These are phyloP conservation scores for Micromys minutus DNA, from an alignment of 2,113 vertebrate species.

Conservation along the genomic window DNA sequence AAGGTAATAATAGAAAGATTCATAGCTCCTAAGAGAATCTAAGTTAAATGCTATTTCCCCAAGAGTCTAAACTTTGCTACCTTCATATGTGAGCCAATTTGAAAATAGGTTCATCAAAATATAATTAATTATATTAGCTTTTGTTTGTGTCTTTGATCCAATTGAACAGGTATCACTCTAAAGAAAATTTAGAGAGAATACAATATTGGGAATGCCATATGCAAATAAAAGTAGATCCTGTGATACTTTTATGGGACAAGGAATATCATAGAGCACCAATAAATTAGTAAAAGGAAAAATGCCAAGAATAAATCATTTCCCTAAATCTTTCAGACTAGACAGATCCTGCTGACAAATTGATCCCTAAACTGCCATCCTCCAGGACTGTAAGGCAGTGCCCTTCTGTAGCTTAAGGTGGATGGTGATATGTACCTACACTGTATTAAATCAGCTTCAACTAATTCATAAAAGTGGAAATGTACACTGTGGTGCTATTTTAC, in stretches of 20 bases:
- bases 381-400: background rate
- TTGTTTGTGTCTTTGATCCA: background rate
- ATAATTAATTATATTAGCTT: background rate
- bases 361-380: background rate
- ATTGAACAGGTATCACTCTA: background rate
- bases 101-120: background rate
- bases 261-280: background rate
- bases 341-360: background rate
- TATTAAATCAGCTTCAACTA: background rate
- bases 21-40: background rate
- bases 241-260: background rate
- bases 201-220: background rate
- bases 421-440: background rate
- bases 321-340: background rate
- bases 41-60: background rate
- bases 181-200: background rate
- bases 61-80: background rate
- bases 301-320: background rate
- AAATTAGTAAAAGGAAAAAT: background rate
- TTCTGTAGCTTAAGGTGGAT: background rate
- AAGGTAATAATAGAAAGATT: background rate
- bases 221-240: background rate
- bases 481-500: background rate
- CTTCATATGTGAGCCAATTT: constrained; percentile 6
- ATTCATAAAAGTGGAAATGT: background rate